Evolutionary conservation across 2,113 vertebrate species (phyloP), one percentile per base, ranked within the genome.

Genomic region (Struthidea cinerea): DNA sequence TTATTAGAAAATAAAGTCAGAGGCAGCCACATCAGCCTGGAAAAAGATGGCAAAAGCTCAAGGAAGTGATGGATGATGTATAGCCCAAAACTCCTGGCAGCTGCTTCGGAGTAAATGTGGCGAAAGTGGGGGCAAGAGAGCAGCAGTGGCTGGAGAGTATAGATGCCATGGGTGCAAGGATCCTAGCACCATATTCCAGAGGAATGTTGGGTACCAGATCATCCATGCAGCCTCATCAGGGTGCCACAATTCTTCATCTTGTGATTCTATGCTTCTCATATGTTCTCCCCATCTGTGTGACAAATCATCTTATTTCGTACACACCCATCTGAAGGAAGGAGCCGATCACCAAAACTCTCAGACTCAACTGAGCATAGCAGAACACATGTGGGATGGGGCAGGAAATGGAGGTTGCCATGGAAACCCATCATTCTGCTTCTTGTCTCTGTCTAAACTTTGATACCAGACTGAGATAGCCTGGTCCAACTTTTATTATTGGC

Each of bases 61-160:
- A 33, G 32, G 35, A 71, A 73, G 21, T 11, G 28, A 44, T 0
- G 1, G 27, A 59, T 33, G 10, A 46, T 3, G 23, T 11, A 12
- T 0, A 61, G 22, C 13, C 32, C 13, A 21, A 87, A 76, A 55
- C 4, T 11, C 11, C 28, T 44, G 55, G 37, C 15, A 80, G 57
- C 19, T 53, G 7, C 28, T 63, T 69, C 39, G 57, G 9, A 73
- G 27, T 17, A 32, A 46, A 4, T 0, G 2, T 0, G 21, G 12
- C 20, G 5, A 57, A 56, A 76, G 22, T 0, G 0, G 3, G 10
- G 6, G 13, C 0, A 9, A 17, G 46, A 69, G 24, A 57, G 57
- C 20, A 1, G 42, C 39, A 47, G 23, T 15, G 30, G 37, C n/a
- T 28, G 32, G 27, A 80, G 13, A 42, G 10, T 50, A 13, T 8